Conservation (phyloP, 2,888 invertebrate genomes). For the Gonocerus acuteangulatus region DNA sequence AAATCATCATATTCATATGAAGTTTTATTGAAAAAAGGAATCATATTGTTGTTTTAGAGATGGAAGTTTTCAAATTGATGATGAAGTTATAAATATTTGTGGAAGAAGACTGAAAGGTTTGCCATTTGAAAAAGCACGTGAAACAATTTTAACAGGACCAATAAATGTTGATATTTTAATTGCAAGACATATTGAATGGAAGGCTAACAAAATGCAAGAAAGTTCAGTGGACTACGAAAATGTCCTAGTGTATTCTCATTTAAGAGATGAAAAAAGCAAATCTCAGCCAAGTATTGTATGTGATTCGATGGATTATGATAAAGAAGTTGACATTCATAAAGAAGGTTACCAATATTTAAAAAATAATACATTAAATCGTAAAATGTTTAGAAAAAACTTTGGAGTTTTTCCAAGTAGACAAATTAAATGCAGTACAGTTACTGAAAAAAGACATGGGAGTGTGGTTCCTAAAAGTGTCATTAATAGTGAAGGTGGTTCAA, state of each 20-base stretch:
- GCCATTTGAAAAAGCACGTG: constrained; percentile 57
- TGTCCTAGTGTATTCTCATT: constrained; percentile 42
- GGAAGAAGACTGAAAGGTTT: constrained; percentile 60
- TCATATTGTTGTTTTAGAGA: constrained; percentile 49
- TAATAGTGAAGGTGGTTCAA: constrained; percentile 20
- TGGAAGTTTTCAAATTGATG: constrained; percentile 58
- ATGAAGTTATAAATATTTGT: constrained; percentile 65
- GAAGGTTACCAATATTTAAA: constrained; percentile 23
- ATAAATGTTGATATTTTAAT: constrained; percentile 61
- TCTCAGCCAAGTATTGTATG: constrained; percentile 6
- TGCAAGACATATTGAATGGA: constrained; percentile 44
- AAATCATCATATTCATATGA: too few relatives aligned
- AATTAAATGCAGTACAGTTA: constrained; percentile 32
- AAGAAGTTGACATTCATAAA: constrained; percentile 14
- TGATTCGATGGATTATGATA: constrained; percentile 15
- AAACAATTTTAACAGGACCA: constrained; percentile 55
- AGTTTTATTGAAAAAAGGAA: too few relatives aligned
- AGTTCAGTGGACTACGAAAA: constrained; percentile 66
- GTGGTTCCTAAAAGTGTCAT: constrained; percentile 25
- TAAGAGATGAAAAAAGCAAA: constrained; percentile 42
- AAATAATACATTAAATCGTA: constrained; percentile 29
- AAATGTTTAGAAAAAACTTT: constrained; percentile 31
- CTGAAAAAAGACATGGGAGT: constrained; percentile 32
- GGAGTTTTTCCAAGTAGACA: constrained; percentile 27
- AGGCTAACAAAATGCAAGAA: constrained; percentile 49